phyloP scores from a whole-genome alignment of 2,113 vertebrate species.

The Caloenas nicobarica region DNA sequence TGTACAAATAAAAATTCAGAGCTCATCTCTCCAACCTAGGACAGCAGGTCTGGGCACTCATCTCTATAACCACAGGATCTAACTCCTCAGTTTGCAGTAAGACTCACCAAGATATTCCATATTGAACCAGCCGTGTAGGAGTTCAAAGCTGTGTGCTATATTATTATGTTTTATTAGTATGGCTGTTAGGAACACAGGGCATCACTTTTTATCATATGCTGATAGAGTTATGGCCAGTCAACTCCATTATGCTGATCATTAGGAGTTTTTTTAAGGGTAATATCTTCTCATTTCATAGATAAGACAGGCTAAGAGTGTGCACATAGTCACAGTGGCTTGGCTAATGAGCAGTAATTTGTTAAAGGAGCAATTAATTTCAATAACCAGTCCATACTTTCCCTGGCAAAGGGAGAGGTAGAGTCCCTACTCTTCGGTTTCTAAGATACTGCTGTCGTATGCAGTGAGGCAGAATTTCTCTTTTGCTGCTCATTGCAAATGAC shows the following conservation, averaged over 20 bases:
- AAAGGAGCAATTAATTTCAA: conserved; percentile 21
- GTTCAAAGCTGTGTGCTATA: background rate
- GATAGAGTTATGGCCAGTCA: background rate
- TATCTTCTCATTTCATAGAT: background rate
- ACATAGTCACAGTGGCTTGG: background rate
- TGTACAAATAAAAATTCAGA: background rate
- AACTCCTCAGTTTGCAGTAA: background rate
- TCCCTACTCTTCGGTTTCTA: background rate
- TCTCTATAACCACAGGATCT: background rate
- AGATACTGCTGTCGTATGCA: background rate
- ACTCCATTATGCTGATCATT: background rate
- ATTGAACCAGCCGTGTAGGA: background rate
- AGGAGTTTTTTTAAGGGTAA: background rate
- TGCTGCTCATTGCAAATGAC: background rate
- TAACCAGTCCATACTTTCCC: background rate
- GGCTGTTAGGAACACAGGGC: background rate
- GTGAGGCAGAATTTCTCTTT: background rate
- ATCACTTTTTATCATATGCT: background rate
- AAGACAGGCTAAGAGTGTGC: background rate
- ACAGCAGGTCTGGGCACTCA: background rate
- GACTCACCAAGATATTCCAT: background rate
- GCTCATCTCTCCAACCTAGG: background rate
- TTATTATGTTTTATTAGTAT: background rate
- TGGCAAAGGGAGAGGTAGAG: background rate
- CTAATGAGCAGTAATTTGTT: background rate